Evolutionary conservation across 1,140 invertebrate species (phyloP), one percentile per base, ranked within the genome.

Genomic region (Drosophila rhopaloa): DNA sequence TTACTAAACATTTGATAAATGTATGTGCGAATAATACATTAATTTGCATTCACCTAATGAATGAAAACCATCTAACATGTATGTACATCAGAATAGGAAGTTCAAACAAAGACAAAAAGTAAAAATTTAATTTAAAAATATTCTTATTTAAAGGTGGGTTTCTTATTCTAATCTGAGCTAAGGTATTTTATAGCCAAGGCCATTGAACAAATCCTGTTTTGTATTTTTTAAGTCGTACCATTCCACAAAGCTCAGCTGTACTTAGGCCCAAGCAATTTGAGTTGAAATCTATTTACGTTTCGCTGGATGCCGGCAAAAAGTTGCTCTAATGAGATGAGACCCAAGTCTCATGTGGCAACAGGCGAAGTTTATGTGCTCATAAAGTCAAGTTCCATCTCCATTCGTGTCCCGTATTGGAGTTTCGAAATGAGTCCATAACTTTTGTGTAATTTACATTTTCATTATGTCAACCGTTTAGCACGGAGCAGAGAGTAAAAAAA

Each of bases 401-500:
- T 61, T 59, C 62, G 59, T 24, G 65, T 51, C 56, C 24, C 48
- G 53, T 62, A 57, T 46, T 27, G 46, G 58, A 70, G 68, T 56
- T 51, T 43, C 73, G 65, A 88, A 79, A 82, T 86, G 81, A 79
- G 76, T 66, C 63, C 76, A 79, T 86, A 86, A 86, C 83, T 88
- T 88, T 70, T 27, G 71, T 59, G 70, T 66, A 86, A 86, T 86
- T 86, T 86, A 86, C 83, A 82, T 88, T 88, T 86, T 86, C 83
- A 88, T 86, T 86, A 73, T 76, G 58, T 66, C 58, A 75, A 57
- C 55, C 67, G 79, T 51, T 88, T 70, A 77, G 76, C 51, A 48
- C 56, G 24, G 29, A 35, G 63, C 38, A 76, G 32, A 24, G 37
- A 46, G 58, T 29, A 46, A 54, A 86, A 59, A 81, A 81, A 88